Base-by-base conservation (phyloP, 2,888 invertebrate genomes). In the Thera obeliscata region DNA sequence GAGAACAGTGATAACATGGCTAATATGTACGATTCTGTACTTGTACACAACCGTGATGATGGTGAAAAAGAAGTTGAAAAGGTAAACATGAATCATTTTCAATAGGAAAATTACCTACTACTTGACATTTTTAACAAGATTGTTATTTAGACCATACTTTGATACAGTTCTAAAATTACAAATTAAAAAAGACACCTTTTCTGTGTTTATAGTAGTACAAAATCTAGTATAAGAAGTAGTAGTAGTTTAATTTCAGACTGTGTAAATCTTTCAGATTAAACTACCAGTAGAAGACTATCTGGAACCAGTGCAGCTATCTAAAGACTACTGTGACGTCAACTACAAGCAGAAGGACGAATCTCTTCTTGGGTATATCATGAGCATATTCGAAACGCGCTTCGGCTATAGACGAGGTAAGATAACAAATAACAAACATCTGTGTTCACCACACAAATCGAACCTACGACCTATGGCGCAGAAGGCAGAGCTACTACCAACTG, bases 11-110 rank as follows among this genome's bases (percentile, higher is more conserved):
- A 90, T 2, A 77, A 81, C 61, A 74, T 79, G 38, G 78, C 77
- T 9, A 87, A 87, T 60, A 90, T 93, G 90, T 93, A 93, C 69
- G 93, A 93, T 73, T 91, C 93, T 0, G 85, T 93, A 22, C 86
- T 87, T 48, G 84, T 87, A 3, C 74, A 71, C 61, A 63, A 56
- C 49, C 64, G 55, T 64, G 59, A 38, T 6, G 69, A 69, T 22
- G 8, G 8, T 35, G 49, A 33, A 2, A 56, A 55, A 59, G 62
- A 64, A 55, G 43, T 22, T 4, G 59, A 62, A 62, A 71, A 74
- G 73, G 74, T 74, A 67, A n/a, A 12, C 9, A 50, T 22, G 22
- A 22, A 22, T 22, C 22, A 12, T 48, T 12, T 12, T 38, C 12
- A n/a, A 41, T 1, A 55, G 0, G 4, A 56, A 38, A n/a, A 35